Evolutionary conservation across 2,113 vertebrate species (phyloP).

Genomic region (Callopanchax toddi): DNA sequence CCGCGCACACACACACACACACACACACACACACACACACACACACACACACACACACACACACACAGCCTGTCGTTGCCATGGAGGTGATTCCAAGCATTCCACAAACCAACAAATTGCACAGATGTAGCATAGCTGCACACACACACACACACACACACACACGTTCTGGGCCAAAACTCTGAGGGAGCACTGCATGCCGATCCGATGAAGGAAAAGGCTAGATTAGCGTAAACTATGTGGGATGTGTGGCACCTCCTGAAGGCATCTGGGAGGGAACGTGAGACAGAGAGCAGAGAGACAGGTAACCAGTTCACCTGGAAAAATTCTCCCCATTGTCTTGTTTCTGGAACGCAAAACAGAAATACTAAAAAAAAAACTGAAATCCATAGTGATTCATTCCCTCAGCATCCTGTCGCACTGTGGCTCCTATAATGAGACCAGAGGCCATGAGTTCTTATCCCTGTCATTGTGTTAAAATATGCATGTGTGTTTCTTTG

Average conservation of each 20-base stretch:
- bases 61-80: slow-evolving; percentile 52
- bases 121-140: slow-evolving; percentile 44
- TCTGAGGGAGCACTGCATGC: slow-evolving; percentile 22
- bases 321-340: slow-evolving; percentile 17
- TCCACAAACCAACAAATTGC: slow-evolving; percentile 66
- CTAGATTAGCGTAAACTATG: slow-evolving; percentile 42
- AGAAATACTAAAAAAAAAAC: slow-evolving; percentile 29
- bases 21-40: slow-evolving; percentile 36
- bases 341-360: slow-evolving; percentile 8
- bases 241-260: slow-evolving; percentile 46
- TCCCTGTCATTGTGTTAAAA: slow-evolving; percentile 34
- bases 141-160: slow-evolving; percentile 23
- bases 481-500: slow-evolving; percentile 9
- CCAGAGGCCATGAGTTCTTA: slow-evolving; percentile 49
- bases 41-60: slow-evolving; percentile 30
- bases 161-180: slow-evolving; percentile 35
- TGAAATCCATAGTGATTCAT: slow-evolving; percentile 39
- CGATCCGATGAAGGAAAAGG: slow-evolving; percentile 46
- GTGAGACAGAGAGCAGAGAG: neutral
- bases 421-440: slow-evolving; percentile 53
- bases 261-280: slow-evolving; percentile 12
- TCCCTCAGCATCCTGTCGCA: slow-evolving; percentile 34
- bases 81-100: slow-evolving; percentile 73
- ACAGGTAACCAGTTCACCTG: slow-evolving; percentile 41
- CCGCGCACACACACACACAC: slow-evolving; percentile 38